Base-by-base conservation (phyloP, 2,113 vertebrate species). In the Trogon melanurus region DNA sequence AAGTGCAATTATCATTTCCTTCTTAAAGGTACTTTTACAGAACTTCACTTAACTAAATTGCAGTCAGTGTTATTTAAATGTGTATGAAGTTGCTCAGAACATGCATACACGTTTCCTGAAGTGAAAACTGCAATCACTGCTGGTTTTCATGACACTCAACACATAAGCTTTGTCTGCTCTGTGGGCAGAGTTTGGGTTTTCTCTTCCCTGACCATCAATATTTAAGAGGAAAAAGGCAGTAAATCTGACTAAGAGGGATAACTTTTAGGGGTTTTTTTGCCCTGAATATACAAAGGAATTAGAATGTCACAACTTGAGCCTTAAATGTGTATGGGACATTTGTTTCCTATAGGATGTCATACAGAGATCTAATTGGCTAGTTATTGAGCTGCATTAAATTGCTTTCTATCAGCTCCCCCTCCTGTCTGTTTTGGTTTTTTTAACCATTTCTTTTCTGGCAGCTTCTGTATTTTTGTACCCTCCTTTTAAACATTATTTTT, bases 331-430 rank as follows among this genome's bases (percentile, higher is more conserved):
- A 18, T 41, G 45, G 64, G 29, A 83, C 32, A 34, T 57, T 88
- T 96, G 41, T 54, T 34, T 80, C 45, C 65, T 87, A 10, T 36
- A 91, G 80, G 19, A 88, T 21, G 51, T 50, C 26, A 41, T 32
- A 74, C n/a, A 18, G 47, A 87, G 88, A 84, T 72, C 50, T 87
- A 76, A 87, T 89, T 88, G 81, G 80, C 71, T 41, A 91, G 30
- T 51, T 45, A 30, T 26, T 72, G n/a, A 82, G 38, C 16, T 53
- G 25, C 23, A 32, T 64, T 71, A 72, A 93, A 94, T 13, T 57
- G 20, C 41, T 95, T 95, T 96, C 56, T 83, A 54, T 82, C 51
- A 79, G 71, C 78, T 96, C 56, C 64, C 56, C 38, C 66, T 96
- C 84, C 53, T 92, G 79, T 91, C 57, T 92, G 60, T 9, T 47